phyloP scores from a whole-genome alignment of 2,888 invertebrate species.

The Yponomeuta cagnagella region DNA sequence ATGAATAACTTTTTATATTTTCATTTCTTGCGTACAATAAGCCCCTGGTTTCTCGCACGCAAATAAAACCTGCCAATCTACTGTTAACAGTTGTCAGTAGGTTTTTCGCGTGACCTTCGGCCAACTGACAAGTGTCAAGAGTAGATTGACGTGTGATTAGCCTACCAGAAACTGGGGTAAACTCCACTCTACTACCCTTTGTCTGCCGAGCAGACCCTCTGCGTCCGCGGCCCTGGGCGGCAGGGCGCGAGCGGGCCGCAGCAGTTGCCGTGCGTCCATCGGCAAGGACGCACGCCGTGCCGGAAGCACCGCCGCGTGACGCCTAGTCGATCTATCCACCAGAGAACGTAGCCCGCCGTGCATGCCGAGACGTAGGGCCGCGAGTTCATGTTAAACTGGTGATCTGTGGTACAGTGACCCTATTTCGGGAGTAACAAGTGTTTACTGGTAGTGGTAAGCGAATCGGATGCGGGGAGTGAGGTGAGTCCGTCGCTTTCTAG shows the following conservation, averaged over 20 bases:
- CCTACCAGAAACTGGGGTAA: too few species aligned
- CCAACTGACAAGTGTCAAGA: too few species aligned
- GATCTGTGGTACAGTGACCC: slow-evolving; percentile 14
- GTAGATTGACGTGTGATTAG: too few species aligned
- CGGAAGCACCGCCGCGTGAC: slow-evolving; percentile 22
- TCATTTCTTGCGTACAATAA: too few species aligned
- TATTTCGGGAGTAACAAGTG: slow-evolving; percentile 16
- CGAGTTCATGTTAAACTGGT: slow-evolving; percentile 14
- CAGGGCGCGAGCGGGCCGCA: slow-evolving; percentile 29
- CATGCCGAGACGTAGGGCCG: background rate
- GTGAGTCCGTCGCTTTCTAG: background rate
- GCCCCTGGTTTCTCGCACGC: too few species aligned
- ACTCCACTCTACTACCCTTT: background rate
- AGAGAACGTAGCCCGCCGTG: background rate
- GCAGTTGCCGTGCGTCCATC: slow-evolving; percentile 53
- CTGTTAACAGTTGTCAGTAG: too few species aligned
- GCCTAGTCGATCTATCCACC: slow-evolving; percentile 9
- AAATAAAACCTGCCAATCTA: too few species aligned
- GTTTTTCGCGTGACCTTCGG: too few species aligned
- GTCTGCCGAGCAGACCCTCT: background rate
- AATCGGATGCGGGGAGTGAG: slow-evolving; percentile 2
- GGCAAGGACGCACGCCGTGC: slow-evolving; percentile 37
- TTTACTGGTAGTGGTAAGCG: slow-evolving; percentile 9
- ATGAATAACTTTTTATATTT: too few species aligned
- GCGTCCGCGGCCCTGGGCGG: background rate